Conservation (phyloP, 2,113 vertebrate species). For the Recurvirostra avosetta region DNA sequence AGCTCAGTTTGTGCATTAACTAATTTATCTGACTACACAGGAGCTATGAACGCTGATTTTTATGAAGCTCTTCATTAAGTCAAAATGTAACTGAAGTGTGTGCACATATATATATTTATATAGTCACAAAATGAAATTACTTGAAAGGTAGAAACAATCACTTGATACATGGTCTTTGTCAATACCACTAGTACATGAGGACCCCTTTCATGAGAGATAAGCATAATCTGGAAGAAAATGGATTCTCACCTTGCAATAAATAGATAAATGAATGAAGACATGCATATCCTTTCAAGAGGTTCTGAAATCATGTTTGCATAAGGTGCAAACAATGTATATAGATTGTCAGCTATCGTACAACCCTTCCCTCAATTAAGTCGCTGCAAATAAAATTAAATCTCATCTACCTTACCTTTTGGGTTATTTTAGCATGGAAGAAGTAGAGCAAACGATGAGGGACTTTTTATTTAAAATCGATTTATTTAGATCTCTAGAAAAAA, state of each 20-base stretch:
- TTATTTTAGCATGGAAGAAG: neutral
- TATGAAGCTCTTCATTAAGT: slow-evolving; percentile 78
- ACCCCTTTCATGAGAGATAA: neutral
- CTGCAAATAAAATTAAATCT: neutral
- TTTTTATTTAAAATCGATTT: neutral
- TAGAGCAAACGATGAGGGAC: neutral
- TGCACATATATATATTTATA: slow-evolving; percentile 3
- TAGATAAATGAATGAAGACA: neutral
- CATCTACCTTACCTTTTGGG: neutral
- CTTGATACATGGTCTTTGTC: neutral
- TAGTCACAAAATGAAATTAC: slow-evolving; percentile 45
- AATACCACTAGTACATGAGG: neutral
- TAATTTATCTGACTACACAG: slow-evolving; percentile 74
- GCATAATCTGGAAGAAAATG: neutral
- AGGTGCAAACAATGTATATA: neutral
- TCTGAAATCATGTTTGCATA: slow-evolving; percentile 11
- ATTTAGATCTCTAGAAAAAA: neutral
- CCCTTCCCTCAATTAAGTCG: neutral
- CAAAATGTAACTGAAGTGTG: slow-evolving; percentile 58
- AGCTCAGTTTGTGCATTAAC: slow-evolving; percentile 73
- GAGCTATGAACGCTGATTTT: slow-evolving; percentile 76
- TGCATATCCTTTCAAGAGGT: neutral
- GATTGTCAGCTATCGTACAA: neutral
- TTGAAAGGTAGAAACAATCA: slow-evolving; percentile 27
- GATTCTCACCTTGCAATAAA: neutral